These are phyloP conservation scores for Malacoctenus gilli DNA, from an alignment of 2,797 vertebrate genomes.

Conservation along the genomic window DNA sequence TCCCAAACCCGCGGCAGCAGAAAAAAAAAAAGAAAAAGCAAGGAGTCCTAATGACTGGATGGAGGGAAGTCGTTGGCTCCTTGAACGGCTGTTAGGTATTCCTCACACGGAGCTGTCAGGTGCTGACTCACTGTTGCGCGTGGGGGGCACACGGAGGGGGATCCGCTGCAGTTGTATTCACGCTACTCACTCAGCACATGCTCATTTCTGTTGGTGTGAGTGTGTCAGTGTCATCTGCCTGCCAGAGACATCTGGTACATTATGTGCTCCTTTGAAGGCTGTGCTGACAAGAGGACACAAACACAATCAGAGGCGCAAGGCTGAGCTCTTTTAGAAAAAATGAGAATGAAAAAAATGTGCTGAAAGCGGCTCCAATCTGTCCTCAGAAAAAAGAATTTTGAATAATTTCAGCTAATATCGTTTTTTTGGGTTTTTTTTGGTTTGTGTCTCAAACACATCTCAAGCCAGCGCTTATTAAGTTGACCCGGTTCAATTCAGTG, in stretches of 20 bases:
- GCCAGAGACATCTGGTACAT: slow-evolving; percentile 70
- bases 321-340: too few species aligned
- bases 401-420: too few species aligned
- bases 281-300: slow-evolving; percentile 14
- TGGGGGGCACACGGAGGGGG: too few species aligned
- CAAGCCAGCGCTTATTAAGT: too few species aligned
- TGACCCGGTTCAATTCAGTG: too few species aligned
- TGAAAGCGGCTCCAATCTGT: too few species aligned
- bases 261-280: slow-evolving; percentile 40
- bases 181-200: slow-evolving; percentile 64
- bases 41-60: too few species aligned
- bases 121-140: slow-evolving; percentile 8
- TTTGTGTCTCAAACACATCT: too few species aligned
- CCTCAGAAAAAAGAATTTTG: too few species aligned
- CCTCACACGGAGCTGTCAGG: slow-evolving; percentile 1
- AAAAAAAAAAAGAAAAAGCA: too few species aligned
- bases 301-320: slow-evolving; percentile 7
- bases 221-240: slow-evolving; percentile 62
- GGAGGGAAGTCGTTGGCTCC: background rate
- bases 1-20: slow-evolving; percentile 17
- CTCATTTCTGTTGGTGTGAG: slow-evolving; percentile 52
- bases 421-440: too few species aligned
- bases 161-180: slow-evolving; percentile 42
- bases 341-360: too few species aligned
- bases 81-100: background rate